Evolutionary conservation across 2,888 invertebrate genomes (phyloP), one percentile per base, ranked within the genome.

Genomic region (Deilephila porcellus): DNA sequence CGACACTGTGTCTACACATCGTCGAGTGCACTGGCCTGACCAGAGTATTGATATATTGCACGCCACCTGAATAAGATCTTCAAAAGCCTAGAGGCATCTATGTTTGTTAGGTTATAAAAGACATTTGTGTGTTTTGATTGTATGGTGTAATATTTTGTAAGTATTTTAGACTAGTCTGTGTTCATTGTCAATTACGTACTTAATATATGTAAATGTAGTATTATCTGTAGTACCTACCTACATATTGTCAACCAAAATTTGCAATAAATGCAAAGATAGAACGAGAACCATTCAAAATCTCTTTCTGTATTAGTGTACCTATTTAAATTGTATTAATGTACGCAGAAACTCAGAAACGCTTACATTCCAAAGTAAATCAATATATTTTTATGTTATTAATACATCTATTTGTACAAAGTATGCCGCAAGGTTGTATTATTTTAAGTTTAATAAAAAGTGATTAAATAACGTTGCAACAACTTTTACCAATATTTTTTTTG

Each of bases 1-100:
- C 77, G 97, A 96, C 75, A 95, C 95, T n/a, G 93, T 95, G 74
- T 95, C 96, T 67, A 96, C 96, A n/a, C 95, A 95, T 79, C 91
- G 97, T 53, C 95, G 97, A 71, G 97, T 97, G 3, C 96, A 96
- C 84, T 97, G 97, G 96, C 97, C 96, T 0, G 97, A 97, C 82
- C 95, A 95, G 81, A 89, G 88, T 77, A 90, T 94, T 19, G 93
- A 94, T 74, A 90, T 93, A 76, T 77, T 95, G 59, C 93, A 93
- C 70, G 72, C 79, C 11, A 84, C 83, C 1, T 86, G 81, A 72
- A 53, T n/a, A 1, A n/a, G 2, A 25, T 7, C 20, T 53, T 5
- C 53, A 70, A 8, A 62, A 14, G 14, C n/a, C 6, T 19, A 19
- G 14, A 56, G 19, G 11, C 45, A 14, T 14, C 45, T 11, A 19